Conservation (phyloP, 2,797 vertebrate genomes). For the Leuciscus waleckii region DNA sequence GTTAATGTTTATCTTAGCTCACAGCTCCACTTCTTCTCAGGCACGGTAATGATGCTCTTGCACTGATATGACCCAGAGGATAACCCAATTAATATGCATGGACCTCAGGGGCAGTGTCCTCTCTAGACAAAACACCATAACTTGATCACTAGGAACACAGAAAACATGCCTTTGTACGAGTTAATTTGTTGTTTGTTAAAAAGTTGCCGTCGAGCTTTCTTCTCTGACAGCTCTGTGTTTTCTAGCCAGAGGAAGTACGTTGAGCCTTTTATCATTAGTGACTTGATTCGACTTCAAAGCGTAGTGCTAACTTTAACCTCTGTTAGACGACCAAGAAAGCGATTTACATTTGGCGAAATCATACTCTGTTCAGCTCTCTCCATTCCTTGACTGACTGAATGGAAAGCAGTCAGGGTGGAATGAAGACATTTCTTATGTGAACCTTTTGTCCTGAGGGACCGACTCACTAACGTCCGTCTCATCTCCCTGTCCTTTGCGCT, state of each 20-base stretch:
- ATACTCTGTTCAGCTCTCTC: conserved; percentile 12
- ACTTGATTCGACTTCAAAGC: conserved; percentile 31
- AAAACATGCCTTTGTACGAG: conserved; percentile 43
- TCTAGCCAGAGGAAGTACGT: conserved; percentile 7
- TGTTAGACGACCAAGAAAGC: neutral
- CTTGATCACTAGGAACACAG: conserved; percentile 34
- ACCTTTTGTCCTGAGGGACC: conserved; percentile 57
- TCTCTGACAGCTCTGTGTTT: conserved; percentile 38
- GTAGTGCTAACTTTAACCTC: conserved; percentile 13
- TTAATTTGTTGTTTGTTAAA: conserved; percentile 48
- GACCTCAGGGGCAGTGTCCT: conserved; percentile 46
- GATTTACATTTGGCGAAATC: neutral
- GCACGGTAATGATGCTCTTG: conserved; percentile 70
- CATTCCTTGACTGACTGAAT: conserved; percentile 36
- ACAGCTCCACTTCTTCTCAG: conserved; percentile 68
- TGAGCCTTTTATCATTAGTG: conserved; percentile 20
- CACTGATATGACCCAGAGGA: conserved; percentile 69
- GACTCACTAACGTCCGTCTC: conserved; percentile 54
- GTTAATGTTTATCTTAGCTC: conserved; percentile 68
- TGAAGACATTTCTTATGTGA: conserved; percentile 54
- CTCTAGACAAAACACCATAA: conserved; percentile 43
- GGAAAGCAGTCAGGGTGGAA: conserved; percentile 50
- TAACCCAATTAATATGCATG: conserved; percentile 64
- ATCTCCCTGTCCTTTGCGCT: conserved; percentile 63
- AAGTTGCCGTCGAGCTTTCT: conserved; percentile 33